A percentile compares a stretch with the other conserved stretches of the same genome.
Conservation (phyloP, 2,888 invertebrate species). For the Antitype chi region DNA sequence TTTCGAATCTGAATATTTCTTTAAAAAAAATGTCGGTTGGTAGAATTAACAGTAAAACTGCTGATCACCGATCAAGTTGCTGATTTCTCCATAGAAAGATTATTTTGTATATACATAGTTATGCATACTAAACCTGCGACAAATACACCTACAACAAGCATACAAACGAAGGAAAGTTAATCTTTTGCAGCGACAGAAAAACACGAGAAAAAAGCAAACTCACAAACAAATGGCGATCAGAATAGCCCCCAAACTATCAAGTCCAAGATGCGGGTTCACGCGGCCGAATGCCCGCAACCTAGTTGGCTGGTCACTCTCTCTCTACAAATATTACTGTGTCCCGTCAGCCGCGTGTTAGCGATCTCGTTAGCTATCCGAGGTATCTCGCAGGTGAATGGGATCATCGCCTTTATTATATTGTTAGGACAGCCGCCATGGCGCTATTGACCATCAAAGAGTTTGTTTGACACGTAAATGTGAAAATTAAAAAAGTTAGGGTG, state of each 20-base stretch:
- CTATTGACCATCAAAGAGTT: constrained; percentile 22
- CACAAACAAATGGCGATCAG: constrained; percentile 25
- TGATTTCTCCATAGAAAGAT: neutral
- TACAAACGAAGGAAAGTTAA: neutral
- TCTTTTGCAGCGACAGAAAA: neutral
- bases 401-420: constrained; percentile 55
- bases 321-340: constrained; percentile 67
- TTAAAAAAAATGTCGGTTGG: neutral
- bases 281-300: constrained; percentile 82
- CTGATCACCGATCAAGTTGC: neutral
- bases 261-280: constrained; percentile 72
- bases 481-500: neutral
- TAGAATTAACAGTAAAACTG: neutral
- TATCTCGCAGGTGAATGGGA: constrained; percentile 61
- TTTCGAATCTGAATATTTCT: neutral
- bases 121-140: neutral
- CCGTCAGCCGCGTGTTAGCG: constrained; percentile 59
- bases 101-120: neutral
- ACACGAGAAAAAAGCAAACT: neutral
- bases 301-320: constrained; percentile 77
- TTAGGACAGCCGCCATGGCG: constrained; percentile 24
- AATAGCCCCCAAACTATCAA: constrained; percentile 71
- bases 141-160: neutral
- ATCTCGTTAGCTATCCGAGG: constrained; percentile 62
- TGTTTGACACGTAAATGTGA: constrained; percentile 21